These are phyloP conservation scores for Stichopus horrens DNA, from an alignment of 53 echinoderm and acorn worm genomes.

Conservation along the genomic window DNA sequence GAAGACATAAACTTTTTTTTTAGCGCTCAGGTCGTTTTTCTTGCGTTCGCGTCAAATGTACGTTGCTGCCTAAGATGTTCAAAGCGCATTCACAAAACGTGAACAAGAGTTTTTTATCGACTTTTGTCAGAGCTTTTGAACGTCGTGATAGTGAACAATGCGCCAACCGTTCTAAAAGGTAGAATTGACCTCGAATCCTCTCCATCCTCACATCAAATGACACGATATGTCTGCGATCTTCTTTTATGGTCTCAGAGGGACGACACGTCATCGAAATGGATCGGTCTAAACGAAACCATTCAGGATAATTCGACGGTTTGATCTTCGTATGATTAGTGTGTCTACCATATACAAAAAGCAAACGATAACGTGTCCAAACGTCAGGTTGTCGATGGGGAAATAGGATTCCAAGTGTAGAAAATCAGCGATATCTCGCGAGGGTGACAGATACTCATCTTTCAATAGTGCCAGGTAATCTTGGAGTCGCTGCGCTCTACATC, in stretches of 20 bases:
- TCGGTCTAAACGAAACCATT: conserved; percentile 25
- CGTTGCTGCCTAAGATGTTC: conserved; percentile 60
- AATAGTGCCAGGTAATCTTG: neutral
- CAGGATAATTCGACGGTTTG: neutral
- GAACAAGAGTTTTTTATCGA: conserved; percentile 33
- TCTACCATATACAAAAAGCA: no score
- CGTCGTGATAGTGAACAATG: conserved; percentile 42
- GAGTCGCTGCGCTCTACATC: neutral
- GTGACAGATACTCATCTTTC: neutral
- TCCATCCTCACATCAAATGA: conserved; percentile 48
- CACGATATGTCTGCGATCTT: neutral
- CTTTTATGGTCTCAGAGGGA: no score
- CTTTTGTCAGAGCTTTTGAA: conserved; percentile 32
- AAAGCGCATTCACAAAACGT: conserved; percentile 54
- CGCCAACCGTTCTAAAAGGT: conserved; percentile 60
- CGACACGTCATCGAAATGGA: neutral
- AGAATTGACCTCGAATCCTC: conserved; percentile 36
- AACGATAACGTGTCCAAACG: neutral
- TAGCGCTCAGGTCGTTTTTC: conserved; percentile 48
- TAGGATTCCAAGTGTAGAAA: neutral
- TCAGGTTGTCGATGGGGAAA: neutral
- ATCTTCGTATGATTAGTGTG: neutral
- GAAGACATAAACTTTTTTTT: conserved; percentile 27
- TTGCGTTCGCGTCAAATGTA: conserved; percentile 38
- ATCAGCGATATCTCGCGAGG: neutral